These are phyloP conservation scores for Panagrolaimus sp. DNA, from an alignment of 1,140 invertebrate species.

Conservation along the genomic window DNA sequence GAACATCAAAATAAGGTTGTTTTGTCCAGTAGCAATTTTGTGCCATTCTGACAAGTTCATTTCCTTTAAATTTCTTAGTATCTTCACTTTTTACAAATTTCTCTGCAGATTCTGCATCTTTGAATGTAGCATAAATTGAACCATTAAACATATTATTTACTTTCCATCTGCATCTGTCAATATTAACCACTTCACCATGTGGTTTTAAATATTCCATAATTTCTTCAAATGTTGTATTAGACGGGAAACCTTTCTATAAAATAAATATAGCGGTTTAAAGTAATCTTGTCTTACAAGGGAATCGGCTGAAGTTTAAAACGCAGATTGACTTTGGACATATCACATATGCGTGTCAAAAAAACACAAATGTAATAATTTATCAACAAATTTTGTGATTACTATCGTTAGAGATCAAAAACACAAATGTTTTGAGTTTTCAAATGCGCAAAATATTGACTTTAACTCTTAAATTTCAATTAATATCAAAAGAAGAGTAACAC, in stretches of 20 bases:
- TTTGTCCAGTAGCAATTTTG: constrained; percentile 66
- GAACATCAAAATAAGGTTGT: constrained; percentile 58
- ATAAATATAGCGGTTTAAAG: neutral
- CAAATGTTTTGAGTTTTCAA: too few species aligned
- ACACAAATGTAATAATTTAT: too few species aligned
- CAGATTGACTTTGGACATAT: too few species aligned
- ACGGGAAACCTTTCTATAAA: constrained; percentile 75
- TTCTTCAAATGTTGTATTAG: constrained; percentile 67
- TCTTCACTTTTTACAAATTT: constrained; percentile 71
- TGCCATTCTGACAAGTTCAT: constrained; percentile 55
- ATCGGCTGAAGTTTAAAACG: too few species aligned
- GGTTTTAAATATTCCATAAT: constrained; percentile 71
- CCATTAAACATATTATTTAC: constrained; percentile 69
- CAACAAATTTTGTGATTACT: too few species aligned
- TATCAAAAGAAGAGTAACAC: too few species aligned
- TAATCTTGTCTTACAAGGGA: too few species aligned
- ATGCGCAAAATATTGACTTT: too few species aligned
- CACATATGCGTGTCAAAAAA: too few species aligned
- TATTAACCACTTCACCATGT: constrained; percentile 70
- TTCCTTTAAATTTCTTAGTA: constrained; percentile 69
- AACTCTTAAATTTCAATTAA: too few species aligned
- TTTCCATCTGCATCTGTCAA: constrained; percentile 61
- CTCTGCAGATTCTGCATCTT: constrained; percentile 67
- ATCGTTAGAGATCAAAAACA: too few species aligned
- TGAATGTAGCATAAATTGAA: constrained; percentile 79